Percentiles rank a stretch among this genome's conserved stretches.
Conservation (phyloP, 2,113 vertebrate species). For the Pseudonaja textilis region DNA sequence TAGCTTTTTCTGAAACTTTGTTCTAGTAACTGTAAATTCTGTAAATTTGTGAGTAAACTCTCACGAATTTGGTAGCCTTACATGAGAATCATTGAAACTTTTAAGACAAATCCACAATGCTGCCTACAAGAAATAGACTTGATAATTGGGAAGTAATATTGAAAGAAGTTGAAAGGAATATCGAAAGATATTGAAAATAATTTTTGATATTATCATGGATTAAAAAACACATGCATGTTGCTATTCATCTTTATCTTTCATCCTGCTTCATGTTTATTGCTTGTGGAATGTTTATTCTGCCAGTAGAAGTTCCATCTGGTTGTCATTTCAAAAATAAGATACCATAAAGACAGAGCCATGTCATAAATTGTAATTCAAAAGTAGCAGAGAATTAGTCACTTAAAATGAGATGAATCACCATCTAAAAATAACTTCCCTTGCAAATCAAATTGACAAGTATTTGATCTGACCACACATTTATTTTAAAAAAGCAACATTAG, state of each 20-base stretch:
- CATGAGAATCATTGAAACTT: too few relatives aligned
- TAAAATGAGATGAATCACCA: neutral
- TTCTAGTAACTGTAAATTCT: neutral
- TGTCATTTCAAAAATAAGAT: neutral
- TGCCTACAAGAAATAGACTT: neutral
- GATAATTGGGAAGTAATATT: too few relatives aligned
- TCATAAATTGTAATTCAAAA: neutral
- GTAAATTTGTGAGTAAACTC: too few relatives aligned
- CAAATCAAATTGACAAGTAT: neutral
- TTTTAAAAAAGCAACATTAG: too few relatives aligned
- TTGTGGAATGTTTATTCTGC: neutral
- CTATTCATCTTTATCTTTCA: neutral
- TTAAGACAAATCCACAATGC: neutral
- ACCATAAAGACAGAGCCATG: neutral
- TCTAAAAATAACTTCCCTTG: neutral
- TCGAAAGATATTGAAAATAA: neutral
- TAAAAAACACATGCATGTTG: too few relatives aligned
- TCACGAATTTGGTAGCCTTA: too few relatives aligned
- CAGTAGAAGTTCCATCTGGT: neutral
- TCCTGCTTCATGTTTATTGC: neutral
- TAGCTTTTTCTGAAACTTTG: neutral
- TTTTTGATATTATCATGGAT: neutral
- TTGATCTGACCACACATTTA: neutral
- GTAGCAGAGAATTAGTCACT: neutral
- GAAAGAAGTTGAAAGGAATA: too few relatives aligned